phyloP scores from a whole-genome alignment of 2,888 invertebrate species.

The Sarcophaga caerulescens region DNA sequence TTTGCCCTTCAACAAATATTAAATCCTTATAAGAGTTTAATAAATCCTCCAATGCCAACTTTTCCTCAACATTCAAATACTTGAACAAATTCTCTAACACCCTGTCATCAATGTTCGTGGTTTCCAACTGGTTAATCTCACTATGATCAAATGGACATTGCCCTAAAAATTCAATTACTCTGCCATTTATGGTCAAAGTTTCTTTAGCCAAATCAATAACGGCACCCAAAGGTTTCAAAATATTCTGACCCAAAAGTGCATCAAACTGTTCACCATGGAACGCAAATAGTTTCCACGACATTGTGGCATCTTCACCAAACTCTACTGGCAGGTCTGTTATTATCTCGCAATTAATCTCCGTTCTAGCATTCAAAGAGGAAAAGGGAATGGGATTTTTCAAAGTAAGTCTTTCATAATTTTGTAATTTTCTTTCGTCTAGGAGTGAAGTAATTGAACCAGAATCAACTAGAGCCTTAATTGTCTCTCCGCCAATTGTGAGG shows the following conservation, averaged over 20 bases:
- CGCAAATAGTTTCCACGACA: slow-evolving; percentile 50
- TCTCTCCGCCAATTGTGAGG: no score
- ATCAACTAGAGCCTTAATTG: slow-evolving; percentile 15
- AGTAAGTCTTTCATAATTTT: no score
- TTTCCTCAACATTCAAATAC: no score
- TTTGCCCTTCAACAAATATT: slow-evolving; percentile 25
- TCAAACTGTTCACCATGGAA: slow-evolving; percentile 38
- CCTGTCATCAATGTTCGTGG: neutral
- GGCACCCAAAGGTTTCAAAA: slow-evolving; percentile 39
- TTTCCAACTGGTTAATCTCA: neutral
- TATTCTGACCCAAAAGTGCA: slow-evolving; percentile 43
- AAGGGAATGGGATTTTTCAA: no score
- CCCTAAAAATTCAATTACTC: neutral
- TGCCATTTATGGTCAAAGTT: no score
- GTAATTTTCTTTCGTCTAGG: slow-evolving; percentile 46
- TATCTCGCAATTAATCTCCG: slow-evolving; percentile 30
- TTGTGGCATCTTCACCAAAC: slow-evolving; percentile 12
- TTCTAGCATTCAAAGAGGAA: slow-evolving; percentile 19
- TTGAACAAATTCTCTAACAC: slow-evolving; percentile 11
- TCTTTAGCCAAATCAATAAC: neutral
- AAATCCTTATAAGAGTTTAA: slow-evolving; percentile 11
- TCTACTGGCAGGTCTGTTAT: neutral
- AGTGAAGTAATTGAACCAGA: slow-evolving; percentile 57
- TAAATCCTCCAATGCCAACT: neutral
- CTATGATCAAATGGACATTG: slow-evolving; percentile 1